Evolutionary conservation across 2,888 invertebrate genomes (phyloP).

Genomic region (Odontothrips loti): DNA sequence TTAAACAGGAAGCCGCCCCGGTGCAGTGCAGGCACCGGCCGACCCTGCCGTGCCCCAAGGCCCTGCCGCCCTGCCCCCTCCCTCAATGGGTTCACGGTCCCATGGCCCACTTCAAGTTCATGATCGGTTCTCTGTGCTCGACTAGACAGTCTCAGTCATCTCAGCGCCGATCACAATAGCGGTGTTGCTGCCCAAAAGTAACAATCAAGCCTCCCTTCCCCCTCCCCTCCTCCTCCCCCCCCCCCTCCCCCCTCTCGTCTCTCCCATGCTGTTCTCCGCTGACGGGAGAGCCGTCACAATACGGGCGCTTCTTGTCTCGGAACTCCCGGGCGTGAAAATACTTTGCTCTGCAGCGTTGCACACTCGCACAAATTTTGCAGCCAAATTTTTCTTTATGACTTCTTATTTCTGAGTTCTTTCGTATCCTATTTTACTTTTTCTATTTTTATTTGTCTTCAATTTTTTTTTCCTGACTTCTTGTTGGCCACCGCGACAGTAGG

Average conservation of each 20-base stretch:
- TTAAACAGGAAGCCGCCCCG: background rate
- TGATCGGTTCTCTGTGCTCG: background rate
- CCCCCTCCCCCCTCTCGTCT: no score
- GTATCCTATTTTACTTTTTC: no score
- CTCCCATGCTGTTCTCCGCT: no score
- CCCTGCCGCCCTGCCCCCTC: background rate
- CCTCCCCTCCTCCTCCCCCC: no score
- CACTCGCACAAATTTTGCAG: background rate
- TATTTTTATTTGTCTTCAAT: no score
- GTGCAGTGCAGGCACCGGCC: background rate
- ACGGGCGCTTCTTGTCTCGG: background rate
- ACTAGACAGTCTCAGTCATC: background rate
- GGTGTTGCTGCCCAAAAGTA: background rate
- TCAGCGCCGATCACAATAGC: background rate
- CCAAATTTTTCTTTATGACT: no score
- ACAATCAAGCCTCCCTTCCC: background rate
- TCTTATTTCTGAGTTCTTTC: no score
- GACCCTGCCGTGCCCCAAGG: background rate
- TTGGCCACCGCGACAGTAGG: no score
- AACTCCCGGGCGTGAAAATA: background rate
- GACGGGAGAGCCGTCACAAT: background rate
- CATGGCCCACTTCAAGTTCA: conserved; percentile 14
- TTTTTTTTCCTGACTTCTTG: no score
- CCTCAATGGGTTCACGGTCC: background rate
- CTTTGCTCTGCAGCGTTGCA: background rate